A percentile compares a stretch with the other conserved stretches of the same genome.
Conservation (phyloP, 1,140 invertebrate genomes). For the Diplogasteroides magnus region DNA sequence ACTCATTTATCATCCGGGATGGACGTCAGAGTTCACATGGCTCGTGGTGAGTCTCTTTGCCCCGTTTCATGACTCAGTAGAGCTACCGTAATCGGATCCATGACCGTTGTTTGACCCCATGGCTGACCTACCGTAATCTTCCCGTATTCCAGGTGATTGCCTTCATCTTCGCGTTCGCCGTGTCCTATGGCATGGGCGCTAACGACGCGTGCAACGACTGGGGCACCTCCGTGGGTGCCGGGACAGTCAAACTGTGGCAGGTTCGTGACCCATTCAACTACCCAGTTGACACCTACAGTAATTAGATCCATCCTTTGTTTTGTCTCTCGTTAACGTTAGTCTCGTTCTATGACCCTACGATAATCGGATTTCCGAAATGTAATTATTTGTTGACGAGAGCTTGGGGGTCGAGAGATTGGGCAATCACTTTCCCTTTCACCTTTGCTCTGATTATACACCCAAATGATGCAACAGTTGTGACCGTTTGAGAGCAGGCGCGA, state of each 20-base stretch:
- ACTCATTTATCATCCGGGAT: conserved; percentile 8
- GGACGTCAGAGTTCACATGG: conserved; percentile 29
- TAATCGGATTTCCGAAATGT: neutral
- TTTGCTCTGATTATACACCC: too few relatives aligned
- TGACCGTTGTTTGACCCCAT: too few relatives aligned
- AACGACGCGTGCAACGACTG: conserved; percentile 30
- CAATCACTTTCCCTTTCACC: too few relatives aligned
- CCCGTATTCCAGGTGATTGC: conserved; percentile 1
- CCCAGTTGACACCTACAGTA: too few relatives aligned
- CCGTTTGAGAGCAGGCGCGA: too few relatives aligned
- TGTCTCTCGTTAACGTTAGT: too few relatives aligned
- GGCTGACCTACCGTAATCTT: too few relatives aligned
- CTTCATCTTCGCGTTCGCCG: conserved; percentile 28
- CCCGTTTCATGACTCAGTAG: neutral
- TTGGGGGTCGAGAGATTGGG: too few relatives aligned
- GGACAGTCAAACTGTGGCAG: conserved; percentile 28
- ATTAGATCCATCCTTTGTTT: too few relatives aligned
- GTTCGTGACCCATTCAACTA: too few relatives aligned
- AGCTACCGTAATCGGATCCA: too few relatives aligned
- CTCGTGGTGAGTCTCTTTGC: conserved; percentile 11
- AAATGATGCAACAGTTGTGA: too few relatives aligned
- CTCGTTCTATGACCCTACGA: neutral
- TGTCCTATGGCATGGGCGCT: conserved; percentile 31
- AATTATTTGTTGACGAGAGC: neutral
- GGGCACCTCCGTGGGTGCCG: conserved; percentile 26